Base-by-base conservation (phyloP, 2,888 invertebrate species). In the Lasioglossum leucozonium region DNA sequence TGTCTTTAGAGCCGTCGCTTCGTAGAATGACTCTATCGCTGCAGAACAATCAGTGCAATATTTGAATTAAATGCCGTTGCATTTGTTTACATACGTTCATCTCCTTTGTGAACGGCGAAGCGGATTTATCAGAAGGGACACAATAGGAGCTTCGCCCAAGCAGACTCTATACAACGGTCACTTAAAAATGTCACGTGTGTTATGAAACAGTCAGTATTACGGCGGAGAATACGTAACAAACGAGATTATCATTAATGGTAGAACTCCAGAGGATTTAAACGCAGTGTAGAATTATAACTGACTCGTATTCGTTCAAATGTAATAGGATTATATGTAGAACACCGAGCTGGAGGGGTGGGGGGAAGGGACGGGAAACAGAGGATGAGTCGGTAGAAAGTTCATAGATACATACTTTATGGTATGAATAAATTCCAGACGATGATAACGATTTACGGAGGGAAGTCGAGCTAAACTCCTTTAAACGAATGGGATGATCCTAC, bases 261-360 rank as follows among this genome's bases (percentile, higher is more conserved):
- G 44, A 72, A 72, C 26, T 30, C 26, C 16, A 2, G n/a, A 26
- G 42, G 42, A 42, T 71, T 42, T 71, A 26, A 58, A 26, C 26
- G 8, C n/a, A n/a, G n/a, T 16, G 71, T n/a, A 26, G 40, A 42
- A 42, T 42, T n/a, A 42, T 71, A 8, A 42, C 13, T 11, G 26
- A 16, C 37, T 42, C n/a, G 22, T 16, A 71, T 42, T 42, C 42
- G 6, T 42, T 71, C n/a, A 4, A n/a, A 42, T 40, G 42, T 71
- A 71, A 71, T 71, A 71, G 42, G 71, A 71, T 71, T 71, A 71
- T 42, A 71, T 16, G 42, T 71, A 71, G 42, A 71, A 26, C 16
- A 71, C n/a, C 2, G 13, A 3, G 40, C 26, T 71, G 26, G 4
- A 10, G 26, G 11, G n/a, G 18, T 34, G 3, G 34, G 34, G 34